Percentiles rank a stretch among this genome's conserved stretches.
These are phyloP conservation scores for Etia nguti DNA, from an alignment of 2,113 vertebrate genomes.

Conservation along the genomic window DNA sequence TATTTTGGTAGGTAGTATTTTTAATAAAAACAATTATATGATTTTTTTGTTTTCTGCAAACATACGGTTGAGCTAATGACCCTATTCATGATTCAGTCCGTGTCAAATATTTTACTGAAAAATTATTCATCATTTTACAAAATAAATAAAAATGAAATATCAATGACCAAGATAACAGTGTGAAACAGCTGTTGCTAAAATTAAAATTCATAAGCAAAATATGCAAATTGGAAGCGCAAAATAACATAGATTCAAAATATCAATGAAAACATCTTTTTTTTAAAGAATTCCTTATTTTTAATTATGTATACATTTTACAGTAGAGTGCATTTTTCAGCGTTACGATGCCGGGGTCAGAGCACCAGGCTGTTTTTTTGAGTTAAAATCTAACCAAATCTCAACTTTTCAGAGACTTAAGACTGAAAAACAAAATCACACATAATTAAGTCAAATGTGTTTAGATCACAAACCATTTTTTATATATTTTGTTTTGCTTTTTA, in stretches of 20 bases:
- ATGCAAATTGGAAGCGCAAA: neutral
- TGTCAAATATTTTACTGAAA: accelerated
- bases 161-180: neutral
- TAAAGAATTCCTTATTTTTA: too few relatives aligned
- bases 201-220: neutral
- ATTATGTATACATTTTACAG: neutral
- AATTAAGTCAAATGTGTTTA: neutral
- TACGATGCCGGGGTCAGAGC: neutral
- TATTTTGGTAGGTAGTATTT: neutral
- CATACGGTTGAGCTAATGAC: neutral
- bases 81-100: neutral
- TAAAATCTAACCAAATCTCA: neutral
- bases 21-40: neutral
- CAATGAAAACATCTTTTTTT: too few relatives aligned
- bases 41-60: neutral
- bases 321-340: neutral
- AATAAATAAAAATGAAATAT: neutral
- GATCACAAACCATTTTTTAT: neutral
- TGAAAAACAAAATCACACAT: neutral
- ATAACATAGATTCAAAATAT: too few relatives aligned
- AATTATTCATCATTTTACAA: neutral
- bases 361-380: neutral
- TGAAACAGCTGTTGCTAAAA: neutral
- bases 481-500: neutral
- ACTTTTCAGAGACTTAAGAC: neutral